Base-by-base conservation (phyloP, 2,888 invertebrate species). In the Beris chalybata region DNA sequence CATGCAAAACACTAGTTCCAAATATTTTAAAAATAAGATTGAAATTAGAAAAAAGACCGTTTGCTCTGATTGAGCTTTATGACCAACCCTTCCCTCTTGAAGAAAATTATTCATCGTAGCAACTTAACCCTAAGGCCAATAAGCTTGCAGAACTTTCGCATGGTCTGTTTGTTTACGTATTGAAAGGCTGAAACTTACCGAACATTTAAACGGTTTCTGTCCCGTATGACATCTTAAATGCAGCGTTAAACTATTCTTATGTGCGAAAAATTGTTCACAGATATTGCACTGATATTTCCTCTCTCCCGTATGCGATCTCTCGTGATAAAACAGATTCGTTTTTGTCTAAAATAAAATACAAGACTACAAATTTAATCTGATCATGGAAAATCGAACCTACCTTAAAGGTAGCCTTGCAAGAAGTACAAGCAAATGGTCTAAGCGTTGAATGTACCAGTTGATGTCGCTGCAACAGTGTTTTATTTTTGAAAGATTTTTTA, bases 371-470 rank as follows among this genome's bases (percentile, higher is more conserved):
- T 38, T 13, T 22, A 29, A 58, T 5, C 13, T 3, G 22, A 22
- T 22, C 22, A 22, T 22, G 22, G 22, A 48, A 32, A 15, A 9
- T n/a, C 6, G 12, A 47, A 30, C 30, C 13, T 52, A 67, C 66
- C 71, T 76, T 75, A 71, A 75, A 75, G 4, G 58, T 59, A 3
- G 73, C 72, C 5, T 76, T 76, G 68, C 86, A 84, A 15, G 85
- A 82, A 76, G 84, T 83, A 77, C 90, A 91, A 55, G 80, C 76
- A 74, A 84, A 88, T 0, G 87, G 88, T 45, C 90, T 81, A 45
- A 84, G 84, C 59, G 89, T 84, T 71, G 89, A 86, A 85, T 97
- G 88, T 71, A 93, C 87, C 71, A 91, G 76, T 83, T 94, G 87
- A 84, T 97, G 91, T 70, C 90, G 83, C 75, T 88, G 85, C 70